phyloP scores from a whole-genome alignment of 2,797 vertebrate species.

The Myiotriccus ornatus region DNA sequence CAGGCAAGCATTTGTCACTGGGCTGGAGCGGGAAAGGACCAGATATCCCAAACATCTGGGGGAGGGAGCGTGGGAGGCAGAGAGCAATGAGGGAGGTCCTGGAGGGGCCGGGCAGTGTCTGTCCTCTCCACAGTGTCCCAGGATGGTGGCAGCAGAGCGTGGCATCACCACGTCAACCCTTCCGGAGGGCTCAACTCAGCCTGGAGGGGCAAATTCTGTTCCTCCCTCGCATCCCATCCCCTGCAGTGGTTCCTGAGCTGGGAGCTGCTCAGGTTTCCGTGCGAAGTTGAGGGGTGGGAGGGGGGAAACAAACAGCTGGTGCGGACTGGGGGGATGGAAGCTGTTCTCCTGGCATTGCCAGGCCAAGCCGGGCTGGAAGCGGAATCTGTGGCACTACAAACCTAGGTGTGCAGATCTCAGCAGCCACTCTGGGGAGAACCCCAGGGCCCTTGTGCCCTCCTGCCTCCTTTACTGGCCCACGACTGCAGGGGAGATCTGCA shows the following conservation, averaged over 20 bases:
- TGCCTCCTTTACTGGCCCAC: not conserved
- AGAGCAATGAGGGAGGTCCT: not conserved
- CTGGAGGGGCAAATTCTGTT: not conserved
- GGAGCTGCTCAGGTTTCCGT: slow-evolving; percentile 36
- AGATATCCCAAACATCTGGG: slow-evolving; percentile 53
- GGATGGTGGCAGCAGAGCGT: not conserved
- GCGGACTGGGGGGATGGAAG: not conserved
- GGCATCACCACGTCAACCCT: not conserved
- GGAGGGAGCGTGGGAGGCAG: slow-evolving; percentile 9
- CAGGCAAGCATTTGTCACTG: slow-evolving; percentile 34
- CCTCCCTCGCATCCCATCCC: not conserved
- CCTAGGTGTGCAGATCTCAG: fast-evolving
- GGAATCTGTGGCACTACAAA: not conserved
- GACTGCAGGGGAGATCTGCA: not conserved
- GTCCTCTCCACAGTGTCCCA: not conserved
- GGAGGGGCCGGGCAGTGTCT: not conserved
- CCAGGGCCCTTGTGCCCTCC: fast-evolving
- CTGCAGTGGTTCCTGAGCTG: not conserved
- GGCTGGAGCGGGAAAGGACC: not conserved
- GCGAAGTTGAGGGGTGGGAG: not conserved
- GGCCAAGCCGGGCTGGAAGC: not conserved
- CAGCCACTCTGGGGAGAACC: not conserved
- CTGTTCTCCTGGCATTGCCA: not conserved
- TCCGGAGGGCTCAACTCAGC: not conserved
- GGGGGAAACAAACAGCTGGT: not conserved